These are phyloP conservation scores for Sarcophaga subvicina DNA, from an alignment of 2,888 invertebrate genomes.

Conservation along the genomic window DNA sequence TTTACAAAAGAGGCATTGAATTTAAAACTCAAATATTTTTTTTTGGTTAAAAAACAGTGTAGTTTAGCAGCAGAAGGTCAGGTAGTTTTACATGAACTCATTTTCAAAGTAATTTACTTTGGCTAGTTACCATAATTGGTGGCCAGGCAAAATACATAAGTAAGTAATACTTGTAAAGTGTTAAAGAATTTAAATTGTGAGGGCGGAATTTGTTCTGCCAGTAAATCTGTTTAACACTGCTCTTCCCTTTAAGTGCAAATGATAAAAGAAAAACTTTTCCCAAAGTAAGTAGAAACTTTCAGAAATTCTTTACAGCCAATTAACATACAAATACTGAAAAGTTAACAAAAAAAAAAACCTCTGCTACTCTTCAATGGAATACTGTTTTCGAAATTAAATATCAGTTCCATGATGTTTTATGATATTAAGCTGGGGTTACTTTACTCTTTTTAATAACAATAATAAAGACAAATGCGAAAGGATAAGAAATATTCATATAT, in stretches of 20 bases:
- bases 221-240: background rate
- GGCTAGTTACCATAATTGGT: background rate
- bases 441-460: too few species aligned
- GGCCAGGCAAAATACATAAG: background rate
- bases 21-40: too few species aligned
- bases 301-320: background rate
- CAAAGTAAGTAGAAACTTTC: background rate
- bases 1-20: background rate
- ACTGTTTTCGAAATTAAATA: background rate
- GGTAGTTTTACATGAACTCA: background rate
- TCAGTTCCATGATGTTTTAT: too few species aligned
- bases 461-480: too few species aligned
- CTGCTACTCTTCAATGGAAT: background rate
- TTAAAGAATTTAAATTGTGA: background rate
- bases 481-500: too few species aligned
- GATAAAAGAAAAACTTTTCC: background rate
- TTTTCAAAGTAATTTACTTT: background rate
- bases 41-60: background rate
- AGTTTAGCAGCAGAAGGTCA: background rate
- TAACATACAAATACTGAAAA: background rate
- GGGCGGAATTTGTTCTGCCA: background rate
- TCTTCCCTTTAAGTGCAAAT: background rate
- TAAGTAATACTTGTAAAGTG: background rate
- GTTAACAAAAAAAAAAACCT: too few species aligned
- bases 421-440: too few species aligned